Evolutionary conservation across 2,888 invertebrate species (phyloP).

Genomic region (Steinernema scapterisci): DNA sequence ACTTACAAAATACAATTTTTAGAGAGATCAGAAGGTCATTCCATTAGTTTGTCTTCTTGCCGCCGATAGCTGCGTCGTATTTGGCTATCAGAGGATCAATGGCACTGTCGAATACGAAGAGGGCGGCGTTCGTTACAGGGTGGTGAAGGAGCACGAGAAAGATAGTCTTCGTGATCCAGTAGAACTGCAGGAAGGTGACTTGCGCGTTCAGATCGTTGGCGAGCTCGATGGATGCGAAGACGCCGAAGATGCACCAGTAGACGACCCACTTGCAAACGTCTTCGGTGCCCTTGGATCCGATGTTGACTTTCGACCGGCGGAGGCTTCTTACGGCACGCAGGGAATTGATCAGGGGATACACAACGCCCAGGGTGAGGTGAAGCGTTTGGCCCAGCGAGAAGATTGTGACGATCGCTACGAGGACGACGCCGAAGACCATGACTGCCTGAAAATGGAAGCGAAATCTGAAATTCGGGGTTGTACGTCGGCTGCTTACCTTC

Average conservation of each 20-base stretch:
- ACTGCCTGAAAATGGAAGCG: not conserved
- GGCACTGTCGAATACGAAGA: slow-evolving; percentile 37
- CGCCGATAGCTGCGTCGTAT: slow-evolving; percentile 33
- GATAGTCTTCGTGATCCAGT: slow-evolving; percentile 42
- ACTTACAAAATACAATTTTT: too few species aligned
- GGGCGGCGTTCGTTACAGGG: slow-evolving; percentile 46
- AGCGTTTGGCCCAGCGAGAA: slow-evolving; percentile 4
- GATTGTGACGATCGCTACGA: not conserved
- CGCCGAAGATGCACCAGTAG: slow-evolving; percentile 48
- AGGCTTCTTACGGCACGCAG: not conserved
- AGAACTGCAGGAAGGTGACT: slow-evolving; percentile 40
- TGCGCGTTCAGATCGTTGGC: slow-evolving; percentile 38
- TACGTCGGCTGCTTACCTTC: slow-evolving; percentile 30
- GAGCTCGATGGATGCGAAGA: slow-evolving; percentile 45
- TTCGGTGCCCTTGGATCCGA: slow-evolving; percentile 11
- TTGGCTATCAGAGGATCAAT: slow-evolving; percentile 37
- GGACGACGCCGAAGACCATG: not conserved
- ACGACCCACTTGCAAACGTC: slow-evolving; percentile 30
- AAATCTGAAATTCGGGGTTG: not conserved
- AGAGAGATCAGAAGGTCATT: not conserved
- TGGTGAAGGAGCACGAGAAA: slow-evolving; percentile 46
- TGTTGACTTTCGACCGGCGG: slow-evolving; percentile 2
- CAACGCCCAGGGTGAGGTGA: not conserved
- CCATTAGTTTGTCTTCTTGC: slow-evolving; percentile 15
- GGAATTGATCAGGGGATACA: not conserved